Evolutionary conservation across 2,797 vertebrate species (phyloP), one percentile per base, ranked within the genome.

Genomic region (Gadopsis marmoratus): DNA sequence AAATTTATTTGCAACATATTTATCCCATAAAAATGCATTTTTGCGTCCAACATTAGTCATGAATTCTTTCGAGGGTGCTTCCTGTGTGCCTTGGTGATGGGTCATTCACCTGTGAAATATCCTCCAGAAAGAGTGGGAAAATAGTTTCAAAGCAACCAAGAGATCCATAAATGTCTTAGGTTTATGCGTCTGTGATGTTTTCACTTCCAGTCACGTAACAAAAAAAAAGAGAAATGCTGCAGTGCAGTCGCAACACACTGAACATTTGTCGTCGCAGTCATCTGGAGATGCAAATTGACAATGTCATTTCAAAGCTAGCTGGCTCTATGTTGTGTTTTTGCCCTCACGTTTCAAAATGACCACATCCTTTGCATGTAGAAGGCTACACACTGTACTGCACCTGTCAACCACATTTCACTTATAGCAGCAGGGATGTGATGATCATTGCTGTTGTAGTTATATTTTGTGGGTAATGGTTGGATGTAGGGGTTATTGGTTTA

Each of bases 181-280:
- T 80, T 83, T 71, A 79, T 78, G 82, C 54, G 72, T 82, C 39
- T 74, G 81, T 76, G 65, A 87, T 78, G 64, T 74, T 77, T 88
- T 81, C 62, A 80, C 68, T 74, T 62, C 70, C 31, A 78, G 61
- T 58, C 39, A 53, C 62, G 47, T 43, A 17, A 39, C 47, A 47
- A 39, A 17, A 63, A 26, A 53, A 39, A 62, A 65, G 26, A 26
- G 26, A 26, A 56, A 23, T 1, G 21, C 55, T 60, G 56, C 71
- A 53, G 68, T 13, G 65, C 62, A 88, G 81, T 91, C 82, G 83
- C 7, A 3, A 37, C 65, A 61, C 50, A 10, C 74, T 64, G 78
- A 84, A 69, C 65, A 71, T 81, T 72, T 87, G 76, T 85, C 80
- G 79, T 83, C 80, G 83, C 85, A 76, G 73, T 90, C 86, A 89